Evolutionary conservation across 2,797 vertebrate genomes (phyloP).

Genomic region (Leptatherina wallacei): DNA sequence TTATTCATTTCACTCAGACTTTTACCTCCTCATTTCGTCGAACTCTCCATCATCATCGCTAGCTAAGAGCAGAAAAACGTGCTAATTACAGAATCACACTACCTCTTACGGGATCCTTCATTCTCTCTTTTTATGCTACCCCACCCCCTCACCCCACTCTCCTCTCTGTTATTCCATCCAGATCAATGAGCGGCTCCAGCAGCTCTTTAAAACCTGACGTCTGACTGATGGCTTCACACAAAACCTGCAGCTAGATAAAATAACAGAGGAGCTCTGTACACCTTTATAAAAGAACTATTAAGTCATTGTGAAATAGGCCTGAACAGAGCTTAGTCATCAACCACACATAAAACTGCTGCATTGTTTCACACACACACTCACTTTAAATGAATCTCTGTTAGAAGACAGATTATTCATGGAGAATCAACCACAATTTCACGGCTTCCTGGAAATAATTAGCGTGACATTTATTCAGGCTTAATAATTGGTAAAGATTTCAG

Average conservation of each 20-base stretch:
- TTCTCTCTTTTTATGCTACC: conserved; percentile 3
- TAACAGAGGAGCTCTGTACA: conserved; percentile 48
- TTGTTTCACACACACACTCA: conserved; percentile 1
- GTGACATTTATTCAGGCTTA: conserved; percentile 72
- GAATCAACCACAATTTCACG: conserved; percentile 70
- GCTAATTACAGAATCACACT: conserved; percentile 17
- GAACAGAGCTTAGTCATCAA: conserved; percentile 26
- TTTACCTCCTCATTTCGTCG: neutral
- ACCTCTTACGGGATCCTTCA: neutral
- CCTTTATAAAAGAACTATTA: conserved; percentile 50
- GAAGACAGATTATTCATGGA: conserved; percentile 71
- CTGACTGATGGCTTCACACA: conserved; percentile 34
- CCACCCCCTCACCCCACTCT: neutral
- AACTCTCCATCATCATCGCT: neutral
- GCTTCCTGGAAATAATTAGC: conserved; percentile 74
- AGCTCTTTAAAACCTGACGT: conserved; percentile 24
- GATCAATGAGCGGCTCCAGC: conserved; percentile 30
- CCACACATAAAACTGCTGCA: conserved; percentile 19
- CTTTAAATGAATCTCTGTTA: conserved; percentile 61
- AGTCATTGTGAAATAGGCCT: conserved; percentile 48
- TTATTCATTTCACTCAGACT: neutral
- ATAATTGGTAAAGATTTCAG: conserved; percentile 69
- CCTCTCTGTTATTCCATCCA: conserved; percentile 22
- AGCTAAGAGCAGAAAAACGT: conserved; percentile 9
- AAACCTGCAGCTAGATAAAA: conserved; percentile 40